Evolutionary conservation across 2,797 vertebrate genomes (phyloP).

Genomic region (Arrhamphus sclerolepis): DNA sequence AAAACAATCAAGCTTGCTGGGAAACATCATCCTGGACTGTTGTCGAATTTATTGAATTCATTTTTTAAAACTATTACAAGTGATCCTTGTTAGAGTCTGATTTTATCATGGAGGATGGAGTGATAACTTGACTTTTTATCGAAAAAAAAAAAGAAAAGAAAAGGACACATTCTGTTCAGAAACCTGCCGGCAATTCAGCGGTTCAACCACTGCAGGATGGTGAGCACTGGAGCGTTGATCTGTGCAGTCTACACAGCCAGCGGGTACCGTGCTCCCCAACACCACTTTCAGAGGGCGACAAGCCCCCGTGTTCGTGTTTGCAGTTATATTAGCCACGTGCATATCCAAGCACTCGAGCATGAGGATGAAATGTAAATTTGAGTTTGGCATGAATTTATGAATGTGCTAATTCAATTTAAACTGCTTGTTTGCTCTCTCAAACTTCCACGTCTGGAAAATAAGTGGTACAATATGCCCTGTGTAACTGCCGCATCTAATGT

Average conservation of each 20-base stretch:
- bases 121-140: too few species aligned
- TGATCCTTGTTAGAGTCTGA: too few species aligned
- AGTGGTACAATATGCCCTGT: slow-evolving; percentile 14
- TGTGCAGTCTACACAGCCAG: slow-evolving; percentile 28
- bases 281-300: slow-evolving; percentile 48
- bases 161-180: slow-evolving; percentile 17
- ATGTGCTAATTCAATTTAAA: slow-evolving; percentile 59
- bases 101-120: too few species aligned
- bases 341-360: slow-evolving; percentile 33
- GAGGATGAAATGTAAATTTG: slow-evolving; percentile 59
- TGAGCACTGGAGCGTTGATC: slow-evolving; percentile 48
- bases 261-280: slow-evolving; percentile 53
- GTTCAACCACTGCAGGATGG: slow-evolving; percentile 25
- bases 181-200: slow-evolving; percentile 25
- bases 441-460: slow-evolving; percentile 45
- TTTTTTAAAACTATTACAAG: too few species aligned
- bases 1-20: too few species aligned
- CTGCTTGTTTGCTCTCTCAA: slow-evolving; percentile 47
- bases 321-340: slow-evolving; percentile 59
- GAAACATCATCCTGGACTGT: too few species aligned
- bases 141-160: too few species aligned
- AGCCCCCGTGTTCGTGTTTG: slow-evolving; percentile 56
- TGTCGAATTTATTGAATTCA: too few species aligned
- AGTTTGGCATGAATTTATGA: slow-evolving; percentile 54
- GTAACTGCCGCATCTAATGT: slow-evolving; percentile 28